These are phyloP conservation scores for Girardinus metallicus DNA, from an alignment of 2,797 vertebrate genomes.

Conservation along the genomic window DNA sequence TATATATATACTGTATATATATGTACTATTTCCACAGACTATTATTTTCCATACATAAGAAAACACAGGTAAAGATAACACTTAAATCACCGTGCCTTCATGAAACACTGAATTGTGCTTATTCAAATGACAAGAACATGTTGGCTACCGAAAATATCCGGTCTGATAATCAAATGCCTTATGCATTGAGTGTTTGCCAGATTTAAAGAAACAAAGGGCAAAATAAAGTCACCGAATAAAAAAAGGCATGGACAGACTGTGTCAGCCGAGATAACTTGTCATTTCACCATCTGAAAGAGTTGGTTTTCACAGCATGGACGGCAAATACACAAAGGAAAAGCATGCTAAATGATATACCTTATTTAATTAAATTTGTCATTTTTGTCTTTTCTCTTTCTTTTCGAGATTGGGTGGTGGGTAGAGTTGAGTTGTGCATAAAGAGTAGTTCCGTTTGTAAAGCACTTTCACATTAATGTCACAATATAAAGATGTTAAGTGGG, in stretches of 20 bases:
- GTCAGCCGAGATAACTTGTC: conserved; percentile 55
- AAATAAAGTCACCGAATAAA: conserved; percentile 45
- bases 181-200: conserved; percentile 88
- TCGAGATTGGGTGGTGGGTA: conserved; percentile 28
- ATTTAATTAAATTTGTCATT: conserved; percentile 83
- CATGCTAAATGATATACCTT: conserved; percentile 90
- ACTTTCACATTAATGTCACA: conserved; percentile 89
- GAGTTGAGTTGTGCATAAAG: conserved; percentile 87
- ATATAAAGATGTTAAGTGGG: conserved; percentile 84
- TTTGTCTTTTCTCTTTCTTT: conserved; percentile 64
- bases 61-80: conserved; percentile 88
- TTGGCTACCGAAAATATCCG: conserved; percentile 47
- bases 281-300: conserved; percentile 68
- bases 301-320: conserved; percentile 91
- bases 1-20: conserved; percentile 39
- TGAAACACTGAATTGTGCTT: conserved; percentile 88
- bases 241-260: conserved; percentile 73
- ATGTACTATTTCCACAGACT: conserved; percentile 67
- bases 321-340: conserved; percentile 92
- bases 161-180: conserved; percentile 87
- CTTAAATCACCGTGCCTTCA: conserved; percentile 97
- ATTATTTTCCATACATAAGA: conserved; percentile 77
- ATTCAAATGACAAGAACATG: conserved; percentile 85
- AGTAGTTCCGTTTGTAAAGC: conserved; percentile 91
- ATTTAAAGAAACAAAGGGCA: conserved; percentile 76